Evolutionary conservation across 2,888 invertebrate species (phyloP), one percentile per base, ranked within the genome.

Genomic region (Onchidella celtica): DNA sequence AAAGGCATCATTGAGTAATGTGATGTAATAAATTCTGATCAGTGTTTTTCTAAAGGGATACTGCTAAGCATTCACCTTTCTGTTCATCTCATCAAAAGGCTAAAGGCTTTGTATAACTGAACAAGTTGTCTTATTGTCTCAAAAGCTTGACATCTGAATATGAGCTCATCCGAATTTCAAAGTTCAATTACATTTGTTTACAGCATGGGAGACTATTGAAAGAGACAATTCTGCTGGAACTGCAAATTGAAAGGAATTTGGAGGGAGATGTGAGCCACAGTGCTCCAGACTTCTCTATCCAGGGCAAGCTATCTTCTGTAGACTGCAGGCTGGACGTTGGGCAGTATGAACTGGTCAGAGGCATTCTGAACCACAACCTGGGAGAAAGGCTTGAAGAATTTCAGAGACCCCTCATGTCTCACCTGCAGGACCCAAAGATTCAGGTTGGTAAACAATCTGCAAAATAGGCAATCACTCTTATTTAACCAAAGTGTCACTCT

Each of bases 341-440:
- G 72, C 97, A 98, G 93, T 98, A 98, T 94, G 96, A 96, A 92
- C 94, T 98, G 63, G 95, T 99, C 76, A 95, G 97, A 83, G 98
- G 98, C 27, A 95, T 99, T 82, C 94, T 99, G 9, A 95, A 96
- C 1, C 96, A 97, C 93, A 99, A 99, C 94, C 95, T 99, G 85
- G 98, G 97, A 0, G 98, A 98, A 93, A 95, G 95, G 87, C 95
- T 97, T 21, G 96, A 96, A 75, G 90, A 92, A 72, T 91, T 92
- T 83, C 89, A 90, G 82, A 84, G 88, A 55, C 91, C 90, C 11
- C 84, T 92, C 36, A 89, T 92, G 88, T 89, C 92, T 0, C 88
- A 91, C 77, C 85, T 92, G 63, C 89, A 91, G 85, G 95, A 96
- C 87, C 94, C 93, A 3, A 90, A 89, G 36, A 92, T 90, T 80